A percentile compares a stretch with the other conserved stretches of the same genome.
Evolutionary conservation across 2,888 invertebrate genomes (phyloP).

Genomic region (Drosophila koepferae): DNA sequence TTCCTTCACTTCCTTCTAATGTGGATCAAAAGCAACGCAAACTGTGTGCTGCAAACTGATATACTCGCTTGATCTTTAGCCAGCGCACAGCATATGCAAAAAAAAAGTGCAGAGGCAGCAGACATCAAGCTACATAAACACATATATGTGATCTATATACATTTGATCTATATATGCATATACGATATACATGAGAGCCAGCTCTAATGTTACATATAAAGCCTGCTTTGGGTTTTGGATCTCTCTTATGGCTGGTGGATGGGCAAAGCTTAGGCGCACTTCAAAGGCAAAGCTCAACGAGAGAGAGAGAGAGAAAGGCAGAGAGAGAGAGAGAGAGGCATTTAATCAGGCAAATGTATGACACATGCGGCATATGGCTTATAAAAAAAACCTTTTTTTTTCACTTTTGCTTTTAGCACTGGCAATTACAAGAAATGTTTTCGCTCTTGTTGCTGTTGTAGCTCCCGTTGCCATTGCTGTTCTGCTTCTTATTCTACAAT

Average conservation of each 20-base stretch:
- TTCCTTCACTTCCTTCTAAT: too few species aligned
- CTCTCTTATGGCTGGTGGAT: conserved; percentile 1
- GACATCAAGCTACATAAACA: not conserved
- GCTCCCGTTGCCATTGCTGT: not conserved
- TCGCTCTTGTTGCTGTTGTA: not conserved
- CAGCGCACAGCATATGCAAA: not conserved
- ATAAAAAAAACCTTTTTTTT: conserved; percentile 12
- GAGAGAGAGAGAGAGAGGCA: not conserved
- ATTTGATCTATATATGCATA: not conserved
- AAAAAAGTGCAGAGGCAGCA: conserved; percentile 30
- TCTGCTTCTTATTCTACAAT: not conserved
- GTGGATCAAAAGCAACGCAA: too few species aligned
- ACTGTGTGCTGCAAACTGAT: not conserved
- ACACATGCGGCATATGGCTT: conserved; percentile 58
- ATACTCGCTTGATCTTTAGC: not conserved
- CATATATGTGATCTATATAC: not conserved
- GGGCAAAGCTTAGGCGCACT: conserved; percentile 34
- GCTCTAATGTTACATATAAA: conserved; percentile 9
- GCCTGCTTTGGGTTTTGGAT: conserved; percentile 10
- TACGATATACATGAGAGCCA: not conserved
- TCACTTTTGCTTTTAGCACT: conserved; percentile 34
- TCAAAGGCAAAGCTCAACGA: not conserved
- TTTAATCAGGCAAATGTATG: conserved; percentile 38
- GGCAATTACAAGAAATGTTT: conserved; percentile 42
- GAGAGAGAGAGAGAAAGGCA: not conserved